Conservation (phyloP, 2,113 vertebrate genomes). For the Clinocottus analis region DNA sequence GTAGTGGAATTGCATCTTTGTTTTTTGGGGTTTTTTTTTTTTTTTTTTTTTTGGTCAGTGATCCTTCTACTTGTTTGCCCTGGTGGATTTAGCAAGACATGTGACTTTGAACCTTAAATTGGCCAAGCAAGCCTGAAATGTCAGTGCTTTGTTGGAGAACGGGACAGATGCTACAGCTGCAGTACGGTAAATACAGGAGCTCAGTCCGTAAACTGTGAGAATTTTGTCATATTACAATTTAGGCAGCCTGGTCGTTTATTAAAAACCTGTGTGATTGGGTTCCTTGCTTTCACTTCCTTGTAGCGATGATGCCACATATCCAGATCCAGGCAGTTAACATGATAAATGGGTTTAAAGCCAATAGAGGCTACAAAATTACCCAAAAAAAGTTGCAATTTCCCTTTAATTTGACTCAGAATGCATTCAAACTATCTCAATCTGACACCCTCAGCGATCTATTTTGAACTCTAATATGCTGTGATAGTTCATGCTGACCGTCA, state of each 20-base stretch:
- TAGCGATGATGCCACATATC: neutral
- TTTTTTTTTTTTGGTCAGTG: slow-evolving; percentile 5
- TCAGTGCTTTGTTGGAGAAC: neutral
- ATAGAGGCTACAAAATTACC: neutral
- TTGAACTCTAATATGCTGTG: slow-evolving; percentile 42
- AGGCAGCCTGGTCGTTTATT: neutral
- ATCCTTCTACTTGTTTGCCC: slow-evolving; percentile 45
- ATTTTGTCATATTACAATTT: slow-evolving; percentile 1
- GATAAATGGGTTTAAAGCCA: no score
- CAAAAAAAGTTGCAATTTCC: neutral
- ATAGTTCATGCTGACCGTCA: slow-evolving; percentile 53
- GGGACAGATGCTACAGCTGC: neutral
- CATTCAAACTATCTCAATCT: neutral
- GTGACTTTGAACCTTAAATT: slow-evolving; percentile 1
- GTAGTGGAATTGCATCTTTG: slow-evolving; percentile 51
- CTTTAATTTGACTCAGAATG: neutral
- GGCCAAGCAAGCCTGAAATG: neutral
- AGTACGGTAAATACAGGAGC: neutral
- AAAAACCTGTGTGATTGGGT: neutral
- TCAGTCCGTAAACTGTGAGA: neutral
- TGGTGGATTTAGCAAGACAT: slow-evolving; percentile 1
- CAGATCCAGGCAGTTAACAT: neutral
- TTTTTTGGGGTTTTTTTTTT: neutral
- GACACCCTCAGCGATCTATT: slow-evolving; percentile 16
- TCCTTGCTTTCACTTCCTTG: neutral